Evolutionary conservation across 2,113 vertebrate genomes (phyloP).

Genomic region (Urocynchramus pylzowi): DNA sequence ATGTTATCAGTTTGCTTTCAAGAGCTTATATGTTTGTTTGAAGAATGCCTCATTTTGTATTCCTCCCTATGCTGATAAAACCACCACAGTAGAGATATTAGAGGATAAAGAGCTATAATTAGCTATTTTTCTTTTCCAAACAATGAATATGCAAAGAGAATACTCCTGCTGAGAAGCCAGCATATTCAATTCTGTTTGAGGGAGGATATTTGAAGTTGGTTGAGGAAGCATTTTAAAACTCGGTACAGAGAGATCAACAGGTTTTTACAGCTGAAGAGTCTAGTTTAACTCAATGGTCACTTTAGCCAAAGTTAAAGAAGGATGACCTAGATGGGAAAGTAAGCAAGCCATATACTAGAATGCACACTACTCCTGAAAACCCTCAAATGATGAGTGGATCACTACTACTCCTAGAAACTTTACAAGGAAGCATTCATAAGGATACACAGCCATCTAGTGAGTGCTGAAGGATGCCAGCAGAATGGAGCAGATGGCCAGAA

Average conservation of each 20-base stretch:
- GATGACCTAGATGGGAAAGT: neutral
- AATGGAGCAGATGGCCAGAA: neutral
- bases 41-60: neutral
- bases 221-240: neutral
- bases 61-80: neutral
- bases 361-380: neutral
- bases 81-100: neutral
- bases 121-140: neutral
- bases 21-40: neutral
- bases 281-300: neutral
- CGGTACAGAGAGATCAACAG: neutral
- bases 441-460: conserved; percentile 31
- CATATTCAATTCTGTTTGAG: neutral
- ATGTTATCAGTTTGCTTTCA: neutral
- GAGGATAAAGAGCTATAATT: neutral
- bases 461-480: neutral
- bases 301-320: neutral
- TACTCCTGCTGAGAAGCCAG: neutral
- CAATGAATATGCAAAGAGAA: neutral
- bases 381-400: neutral
- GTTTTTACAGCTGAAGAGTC: neutral
- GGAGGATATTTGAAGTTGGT: neutral
- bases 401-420: neutral
- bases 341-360: neutral
- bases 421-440: neutral